phyloP scores from a whole-genome alignment of 2,113 vertebrate genomes.

The Ictidomys tridecemlineatus region DNA sequence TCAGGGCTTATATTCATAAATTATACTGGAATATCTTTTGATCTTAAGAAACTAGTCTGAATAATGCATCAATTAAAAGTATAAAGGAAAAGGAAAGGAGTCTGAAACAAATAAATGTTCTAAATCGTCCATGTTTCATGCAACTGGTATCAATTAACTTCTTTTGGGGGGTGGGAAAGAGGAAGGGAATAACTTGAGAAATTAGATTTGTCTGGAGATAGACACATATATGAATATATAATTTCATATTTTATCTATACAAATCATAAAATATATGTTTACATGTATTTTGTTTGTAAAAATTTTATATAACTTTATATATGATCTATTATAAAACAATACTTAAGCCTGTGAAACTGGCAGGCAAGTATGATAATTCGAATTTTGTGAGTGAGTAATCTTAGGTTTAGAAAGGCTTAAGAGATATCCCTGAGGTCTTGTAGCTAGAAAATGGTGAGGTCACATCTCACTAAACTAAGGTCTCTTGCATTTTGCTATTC shows the following conservation, averaged over 20 bases:
- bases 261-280: neutral
- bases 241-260: neutral
- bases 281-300: neutral
- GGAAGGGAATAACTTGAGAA: neutral
- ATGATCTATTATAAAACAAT: neutral
- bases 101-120: neutral
- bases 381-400: neutral
- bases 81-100: neutral
- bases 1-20: neutral
- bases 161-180: neutral
- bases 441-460: neutral
- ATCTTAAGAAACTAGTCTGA: neutral
- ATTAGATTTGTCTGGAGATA: neutral
- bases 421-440: neutral
- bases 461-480: neutral
- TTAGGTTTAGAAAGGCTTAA: neutral
- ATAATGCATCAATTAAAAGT: no score
- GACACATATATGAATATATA: neutral
- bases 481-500: neutral
- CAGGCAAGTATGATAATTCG: neutral
- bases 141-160: neutral
- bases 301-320: neutral
- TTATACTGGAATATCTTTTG: conserved; percentile 12
- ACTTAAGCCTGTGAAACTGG: neutral
- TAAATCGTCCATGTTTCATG: conserved; percentile 2